Conservation (phyloP, 2,113 vertebrate species). For the Eidolon helvum region DNA sequence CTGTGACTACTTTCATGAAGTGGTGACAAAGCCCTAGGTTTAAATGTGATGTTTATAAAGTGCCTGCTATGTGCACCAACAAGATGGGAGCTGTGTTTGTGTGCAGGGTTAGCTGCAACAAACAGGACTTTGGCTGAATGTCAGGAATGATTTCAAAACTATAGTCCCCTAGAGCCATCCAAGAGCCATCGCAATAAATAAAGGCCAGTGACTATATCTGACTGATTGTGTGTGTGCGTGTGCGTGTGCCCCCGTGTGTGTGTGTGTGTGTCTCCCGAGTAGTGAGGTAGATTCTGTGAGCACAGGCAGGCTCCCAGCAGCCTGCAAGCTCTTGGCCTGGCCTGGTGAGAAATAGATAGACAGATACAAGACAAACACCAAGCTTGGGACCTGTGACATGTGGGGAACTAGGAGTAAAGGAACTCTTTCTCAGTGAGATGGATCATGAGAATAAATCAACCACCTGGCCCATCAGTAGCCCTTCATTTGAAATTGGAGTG, state of each 20-base stretch:
- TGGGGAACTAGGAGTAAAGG: not conserved
- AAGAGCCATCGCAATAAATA: not conserved
- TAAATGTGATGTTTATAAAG: not conserved
- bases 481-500: not conserved
- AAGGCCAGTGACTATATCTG: not conserved
- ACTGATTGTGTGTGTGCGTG: not conserved
- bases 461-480: not conserved
- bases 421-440: not conserved
- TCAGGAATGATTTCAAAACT: not conserved
- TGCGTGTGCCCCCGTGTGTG: fast-evolving
- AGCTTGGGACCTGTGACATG: not conserved
- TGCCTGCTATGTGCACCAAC: not conserved
- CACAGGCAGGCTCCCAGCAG: not conserved
- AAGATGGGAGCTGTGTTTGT: not conserved
- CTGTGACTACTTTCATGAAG: not conserved
- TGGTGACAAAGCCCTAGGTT: not conserved
- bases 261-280: too few species aligned
- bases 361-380: not conserved
- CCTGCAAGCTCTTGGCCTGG: not conserved
- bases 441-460: not conserved
- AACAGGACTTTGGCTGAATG: not conserved
- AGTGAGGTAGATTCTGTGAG: not conserved
- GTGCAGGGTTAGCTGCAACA: not conserved
- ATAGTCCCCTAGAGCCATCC: not conserved
- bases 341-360: not conserved